These are phyloP conservation scores for Isaurus tuberculatus DNA, from an alignment of 92 coral and sea anemone species.

Conservation along the genomic window DNA sequence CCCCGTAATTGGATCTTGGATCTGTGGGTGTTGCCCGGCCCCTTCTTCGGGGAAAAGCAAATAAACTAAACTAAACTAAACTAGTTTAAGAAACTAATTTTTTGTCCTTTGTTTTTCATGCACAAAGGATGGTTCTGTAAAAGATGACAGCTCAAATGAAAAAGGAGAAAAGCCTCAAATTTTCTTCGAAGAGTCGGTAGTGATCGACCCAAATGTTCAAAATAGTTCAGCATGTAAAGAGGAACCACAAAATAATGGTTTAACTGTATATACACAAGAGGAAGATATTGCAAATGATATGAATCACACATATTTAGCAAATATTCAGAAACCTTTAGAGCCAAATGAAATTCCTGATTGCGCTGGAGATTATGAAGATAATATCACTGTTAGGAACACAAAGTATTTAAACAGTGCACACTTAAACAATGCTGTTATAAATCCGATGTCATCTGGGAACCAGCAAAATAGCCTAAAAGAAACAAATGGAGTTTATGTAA, in stretches of 20 bases:
- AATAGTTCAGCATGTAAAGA: not conserved
- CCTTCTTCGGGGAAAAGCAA: too few species aligned
- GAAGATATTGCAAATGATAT: not conserved
- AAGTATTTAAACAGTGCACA: not conserved
- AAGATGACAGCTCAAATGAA: constrained; percentile 30
- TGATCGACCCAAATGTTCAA: not conserved
- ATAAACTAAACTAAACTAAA: too few species aligned
- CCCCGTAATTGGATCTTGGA: too few species aligned
- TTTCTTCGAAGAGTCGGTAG: not conserved
- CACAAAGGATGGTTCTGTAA: not conserved
- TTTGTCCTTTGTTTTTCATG: not conserved
- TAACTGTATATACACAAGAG: constrained; percentile 11
- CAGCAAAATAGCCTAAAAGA: not conserved
- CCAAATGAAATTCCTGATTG: not conserved
- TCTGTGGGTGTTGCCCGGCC: too few species aligned
- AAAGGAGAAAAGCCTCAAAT: not conserved
- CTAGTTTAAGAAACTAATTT: too few species aligned
- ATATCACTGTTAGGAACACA: not conserved
- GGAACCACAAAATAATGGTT: not conserved
- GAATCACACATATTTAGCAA: not conserved
- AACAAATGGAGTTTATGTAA: not conserved
- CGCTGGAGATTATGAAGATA: not conserved
- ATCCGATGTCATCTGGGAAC: not conserved
- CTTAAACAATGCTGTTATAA: not conserved
- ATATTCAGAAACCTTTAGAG: not conserved